Conservation (phyloP, 1,140 invertebrate species). For the Oryctes rhinoceros region DNA sequence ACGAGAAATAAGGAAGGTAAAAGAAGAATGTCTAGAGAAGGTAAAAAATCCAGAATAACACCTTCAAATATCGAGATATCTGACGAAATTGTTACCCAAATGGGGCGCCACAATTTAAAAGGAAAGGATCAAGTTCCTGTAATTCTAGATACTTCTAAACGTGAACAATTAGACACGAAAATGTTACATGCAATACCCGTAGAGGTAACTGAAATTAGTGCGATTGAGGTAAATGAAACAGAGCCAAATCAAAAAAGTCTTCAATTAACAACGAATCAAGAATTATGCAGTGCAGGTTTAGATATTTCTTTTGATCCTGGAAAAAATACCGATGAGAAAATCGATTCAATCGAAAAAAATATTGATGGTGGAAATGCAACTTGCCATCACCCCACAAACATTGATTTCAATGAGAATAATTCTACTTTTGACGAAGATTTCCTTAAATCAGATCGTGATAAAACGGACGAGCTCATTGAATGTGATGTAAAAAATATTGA, state of each 20-base stretch:
- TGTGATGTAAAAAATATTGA: too few species aligned
- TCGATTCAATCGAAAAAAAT: too few species aligned
- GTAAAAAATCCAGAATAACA: not conserved
- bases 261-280: too few species aligned
- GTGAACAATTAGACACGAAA: not conserved
- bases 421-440: not conserved
- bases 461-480: too few species aligned
- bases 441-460: too few species aligned
- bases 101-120: not conserved
- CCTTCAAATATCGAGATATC: not conserved
- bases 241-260: not conserved
- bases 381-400: too few species aligned
- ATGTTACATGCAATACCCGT: too few species aligned
- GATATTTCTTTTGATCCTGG: not conserved
- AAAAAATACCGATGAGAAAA: not conserved
- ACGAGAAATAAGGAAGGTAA: not conserved
- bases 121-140: not conserved
- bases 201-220: too few species aligned
- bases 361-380: too few species aligned
- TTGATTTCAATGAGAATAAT: too few species aligned
- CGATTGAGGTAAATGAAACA: not conserved
- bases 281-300: not conserved
- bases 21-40: not conserved
- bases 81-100: slow-evolving; percentile 15
- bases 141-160: not conserved